Conservation (phyloP, 2,888 invertebrate species). For the Lydus trimaculatus region DNA sequence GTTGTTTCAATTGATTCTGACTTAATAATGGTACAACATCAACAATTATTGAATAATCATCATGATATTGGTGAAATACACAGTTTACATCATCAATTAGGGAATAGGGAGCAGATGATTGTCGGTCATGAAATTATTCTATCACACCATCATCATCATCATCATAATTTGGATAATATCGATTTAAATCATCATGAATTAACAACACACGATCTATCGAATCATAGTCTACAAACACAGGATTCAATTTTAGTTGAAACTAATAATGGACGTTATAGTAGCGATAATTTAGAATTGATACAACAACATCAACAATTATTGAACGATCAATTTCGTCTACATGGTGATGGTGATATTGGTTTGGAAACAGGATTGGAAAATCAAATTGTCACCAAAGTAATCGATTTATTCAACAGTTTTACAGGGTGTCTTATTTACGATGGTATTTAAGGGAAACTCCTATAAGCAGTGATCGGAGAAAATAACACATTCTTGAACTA, state of each 20-base stretch:
- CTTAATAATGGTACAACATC: constrained; percentile 52
- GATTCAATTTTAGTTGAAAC: constrained; percentile 47
- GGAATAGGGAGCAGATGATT: constrained; percentile 50
- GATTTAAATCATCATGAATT: constrained; percentile 54
- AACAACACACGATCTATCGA: constrained; percentile 52
- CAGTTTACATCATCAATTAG: constrained; percentile 45
- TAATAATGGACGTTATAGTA: constrained; percentile 42
- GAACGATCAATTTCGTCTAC: constrained; percentile 46
- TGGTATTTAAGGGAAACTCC: too few species aligned
- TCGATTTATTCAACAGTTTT: too few species aligned
- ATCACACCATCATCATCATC: constrained; percentile 24
- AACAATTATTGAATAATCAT: constrained; percentile 49
- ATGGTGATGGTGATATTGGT: constrained; percentile 28
- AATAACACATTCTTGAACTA: too few species aligned
- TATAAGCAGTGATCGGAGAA: too few species aligned
- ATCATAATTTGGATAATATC: constrained; percentile 53
- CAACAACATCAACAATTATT: constrained; percentile 51
- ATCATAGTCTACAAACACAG: constrained; percentile 50
- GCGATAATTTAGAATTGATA: constrained; percentile 50
- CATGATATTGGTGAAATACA: constrained; percentile 52
- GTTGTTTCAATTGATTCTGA: constrained; percentile 44
- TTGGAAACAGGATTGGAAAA: background rate
- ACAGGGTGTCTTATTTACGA: too few species aligned
- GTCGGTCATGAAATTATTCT: constrained; percentile 55
- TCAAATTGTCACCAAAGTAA: background rate